Evolutionary conservation across 2,797 vertebrate genomes (phyloP), one percentile per base, ranked within the genome.

Genomic region (Enteromius argenteus): DNA sequence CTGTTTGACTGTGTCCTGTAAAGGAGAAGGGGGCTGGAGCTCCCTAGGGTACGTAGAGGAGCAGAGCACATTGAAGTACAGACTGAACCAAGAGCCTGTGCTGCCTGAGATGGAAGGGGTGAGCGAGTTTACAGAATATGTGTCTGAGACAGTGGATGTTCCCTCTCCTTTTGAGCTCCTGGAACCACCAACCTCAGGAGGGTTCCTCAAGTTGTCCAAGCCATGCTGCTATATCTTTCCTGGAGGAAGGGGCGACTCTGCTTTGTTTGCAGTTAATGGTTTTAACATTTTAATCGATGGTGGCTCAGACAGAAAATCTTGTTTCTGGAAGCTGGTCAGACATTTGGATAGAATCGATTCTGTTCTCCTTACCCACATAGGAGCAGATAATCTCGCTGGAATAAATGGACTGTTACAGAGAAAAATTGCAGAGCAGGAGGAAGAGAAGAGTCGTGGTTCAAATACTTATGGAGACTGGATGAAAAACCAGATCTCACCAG

Each of bases 191-290:
- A 98, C 96, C 32, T 99, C 98, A 1, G 98, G 98, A 83, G 98
- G 98, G n/a, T 99, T 99, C 87, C 93, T 99, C 86, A 99, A 99
- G 89, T 94, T 99, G 86, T 99, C 98, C 85, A 99, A 99, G 86
- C 98, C 98, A 80, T 99, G 98, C 93, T 99, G 98, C 92, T 99
- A 99, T 90, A 98, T 99, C 88, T 99, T 99, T 88, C 98, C 98
- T 0, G 98, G 98, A 39, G 98, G 98, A 82, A 95, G 98, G 27
- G 98, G 98, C 5, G 98, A 99, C 91, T 99, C 98, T 0, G 98
- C 98, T 56, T 95, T 99, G 83, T 99, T 99, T 78, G 98, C 98
- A 5, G 97, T 99, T 75, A 99, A 99, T 9, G 98, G 98, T 42
- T 99, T 99, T 93, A 99, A 99, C 88, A 97, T 99, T 91, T 94